Evolutionary conservation across 37 sponge, comb jelly and placozoan species (phyloP), one percentile per base, ranked within the genome.

Genomic region (Axinella damicornis): DNA sequence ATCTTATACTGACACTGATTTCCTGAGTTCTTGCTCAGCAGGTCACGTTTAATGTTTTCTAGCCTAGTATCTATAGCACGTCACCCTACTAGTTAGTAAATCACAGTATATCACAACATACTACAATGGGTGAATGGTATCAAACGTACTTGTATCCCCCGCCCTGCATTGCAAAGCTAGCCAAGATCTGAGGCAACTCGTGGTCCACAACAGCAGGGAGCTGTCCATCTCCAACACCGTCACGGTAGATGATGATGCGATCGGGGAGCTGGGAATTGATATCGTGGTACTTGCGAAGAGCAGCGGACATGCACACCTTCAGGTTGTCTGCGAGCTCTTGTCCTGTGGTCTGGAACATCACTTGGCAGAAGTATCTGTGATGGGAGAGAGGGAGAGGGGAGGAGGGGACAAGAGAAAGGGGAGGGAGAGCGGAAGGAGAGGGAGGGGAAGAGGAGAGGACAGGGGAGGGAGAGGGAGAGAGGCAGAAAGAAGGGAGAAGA

Each of bases 191-290:
- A 46, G 85, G 77, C 38, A 94, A 78, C 54, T 97, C 98, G 34
- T 94, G 84, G 20, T 94, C 91, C 17, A 64, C 75, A 53, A 96
- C 96, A 20, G 78, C 60, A 25, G 74, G 56, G 63, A 88, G 41
- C 88, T 97, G 95, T 58, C 99, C 99, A 65, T 99, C 99, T 31
- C 96, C 94, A 33, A 99, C 97, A 16, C 99, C 99, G 81, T 99
- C 99, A 27, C 99, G 74, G 83, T 89, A 99, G 32, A 99, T 94
- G 30, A 99, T 67, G 55, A 99, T 90, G 2, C 99, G 73, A 9
- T 95, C 96, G 62, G 99, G 99, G 0, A 98, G 84, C 1, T 21
- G 21, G 20, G 41, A 39, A 66, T 98, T 95, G 25, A 94, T n/a
- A 52, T 88, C 65, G 46, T 89, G 76, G 77, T 94, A 97, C 53